Evolutionary conservation across 2,797 vertebrate genomes (phyloP), one percentile per base, ranked within the genome.

Genomic region (Chrosomus eos): DNA sequence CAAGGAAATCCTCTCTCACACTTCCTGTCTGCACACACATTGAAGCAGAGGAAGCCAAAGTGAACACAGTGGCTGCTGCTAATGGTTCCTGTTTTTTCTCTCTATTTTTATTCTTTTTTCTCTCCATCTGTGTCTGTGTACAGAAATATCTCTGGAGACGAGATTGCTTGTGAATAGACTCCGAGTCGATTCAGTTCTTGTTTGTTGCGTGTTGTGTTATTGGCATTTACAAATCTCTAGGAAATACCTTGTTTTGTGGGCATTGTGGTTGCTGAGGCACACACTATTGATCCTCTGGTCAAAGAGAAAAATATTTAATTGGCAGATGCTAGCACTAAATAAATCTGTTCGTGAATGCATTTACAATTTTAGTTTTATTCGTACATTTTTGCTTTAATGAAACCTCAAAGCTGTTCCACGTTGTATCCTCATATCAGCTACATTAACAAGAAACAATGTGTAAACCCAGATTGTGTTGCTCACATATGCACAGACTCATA

Each of bases 121-220:
- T 73, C 43, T 53, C 31, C 3, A 23, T 75, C 1, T 68, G 60
- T 26, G 67, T 76, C 26, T 64, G 10, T 38, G 53, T 53, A 82
- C 75, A 72, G 80, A 72, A 86, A 81, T 71, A 80, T 60, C 81
- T 75, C 36, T 43, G 16, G 21, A 72, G 28, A 28, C 1, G 9
- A 55, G 45, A 33, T 33, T 19, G 18, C 31, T 33, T 23, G 18
- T 74, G 26, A 74, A 23, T 28, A 72, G 70, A 72, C 68, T 23
- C 21, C 36, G 1, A 7, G 38, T 16, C 14, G 5, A n/a, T 72
- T 14, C n/a, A n/a, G n/a, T n/a, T 31, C 26, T 73, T 26, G n/a
- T 5, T 48, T 48, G n/a, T 33, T 33, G 7, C 8, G 18, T 53
- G 6, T 4, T 75, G 72, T 74, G 3, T 23, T 23, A 5, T 31